These are phyloP conservation scores for Sternarchorhynchus goeldii DNA, from an alignment of 2,797 vertebrate genomes.

Conservation along the genomic window DNA sequence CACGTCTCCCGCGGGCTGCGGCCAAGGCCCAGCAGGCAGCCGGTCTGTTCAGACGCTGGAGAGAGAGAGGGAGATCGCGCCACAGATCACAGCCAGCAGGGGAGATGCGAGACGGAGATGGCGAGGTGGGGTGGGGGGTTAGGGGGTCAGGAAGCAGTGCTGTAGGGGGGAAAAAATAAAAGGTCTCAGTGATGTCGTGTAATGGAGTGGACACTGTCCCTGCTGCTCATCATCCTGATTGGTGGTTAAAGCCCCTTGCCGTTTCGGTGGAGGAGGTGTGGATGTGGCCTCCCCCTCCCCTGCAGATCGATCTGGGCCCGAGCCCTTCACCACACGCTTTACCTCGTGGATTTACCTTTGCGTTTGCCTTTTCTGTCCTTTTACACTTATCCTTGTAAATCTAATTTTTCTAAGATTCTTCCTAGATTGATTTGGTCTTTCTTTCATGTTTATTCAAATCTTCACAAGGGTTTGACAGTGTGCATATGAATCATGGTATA, in stretches of 20 bases:
- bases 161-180: neutral
- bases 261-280: neutral
- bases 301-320: slow-evolving; percentile 4
- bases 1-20: neutral
- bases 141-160: neutral
- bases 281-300: neutral
- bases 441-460: no score
- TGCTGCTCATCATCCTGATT: neutral
- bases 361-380: neutral
- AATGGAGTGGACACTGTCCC: no score
- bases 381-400: neutral
- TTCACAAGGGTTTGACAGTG: no score
- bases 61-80: neutral
- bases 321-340: neutral
- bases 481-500: no score
- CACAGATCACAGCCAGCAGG: neutral
- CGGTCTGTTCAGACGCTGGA: neutral
- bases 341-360: neutral
- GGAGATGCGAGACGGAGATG: neutral
- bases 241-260: neutral
- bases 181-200: neutral
- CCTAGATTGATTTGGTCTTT: no score
- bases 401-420: no score
- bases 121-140: no score
- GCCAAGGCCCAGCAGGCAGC: neutral